Conservation (phyloP, 2,113 vertebrate genomes). For the Pollimyrus isidori region DNA sequence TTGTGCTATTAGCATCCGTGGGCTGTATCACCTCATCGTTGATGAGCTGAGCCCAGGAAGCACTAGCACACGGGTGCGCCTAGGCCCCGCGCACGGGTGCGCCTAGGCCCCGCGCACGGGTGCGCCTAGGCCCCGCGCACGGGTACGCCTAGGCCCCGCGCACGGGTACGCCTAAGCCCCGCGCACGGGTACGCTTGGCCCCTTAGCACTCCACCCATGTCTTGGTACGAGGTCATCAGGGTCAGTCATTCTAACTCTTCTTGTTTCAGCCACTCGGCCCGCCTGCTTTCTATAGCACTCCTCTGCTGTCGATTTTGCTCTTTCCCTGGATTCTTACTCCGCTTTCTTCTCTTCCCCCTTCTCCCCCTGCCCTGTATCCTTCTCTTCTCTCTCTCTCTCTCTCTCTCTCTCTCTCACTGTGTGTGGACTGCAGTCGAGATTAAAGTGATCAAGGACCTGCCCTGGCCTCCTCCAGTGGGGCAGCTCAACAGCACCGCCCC, state of each 20-base stretch:
- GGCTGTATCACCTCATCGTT: not conserved
- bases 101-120: too few relatives aligned
- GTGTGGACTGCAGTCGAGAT: conserved; percentile 84
- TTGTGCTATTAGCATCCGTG: not conserved
- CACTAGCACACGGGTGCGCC: not conserved
- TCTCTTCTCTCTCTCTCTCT: conserved; percentile 32
- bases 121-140: too few relatives aligned
- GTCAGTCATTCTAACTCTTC: not conserved
- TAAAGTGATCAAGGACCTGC: conserved; percentile 98
- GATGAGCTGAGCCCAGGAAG: not conserved
- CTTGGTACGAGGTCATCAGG: not conserved
- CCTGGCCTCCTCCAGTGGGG: conserved; percentile 93
- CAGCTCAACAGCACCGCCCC: conserved; percentile 82
- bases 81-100: not conserved
- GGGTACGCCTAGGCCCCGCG: not conserved
- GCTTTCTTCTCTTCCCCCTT: conserved; percentile 19
- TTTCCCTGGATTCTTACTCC: conserved; percentile 30
- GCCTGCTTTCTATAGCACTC: not conserved
- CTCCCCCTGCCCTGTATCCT: conserved; percentile 33
- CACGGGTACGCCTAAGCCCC: too few relatives aligned
- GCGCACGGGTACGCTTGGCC: too few relatives aligned
- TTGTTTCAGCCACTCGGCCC: not conserved
- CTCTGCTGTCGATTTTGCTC: conserved; percentile 15
- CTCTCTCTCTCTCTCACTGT: conserved; percentile 26
- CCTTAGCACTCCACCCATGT: not conserved